phyloP scores from a whole-genome alignment of 2,797 vertebrate genomes.

The Gobionotothen gibberifrons region DNA sequence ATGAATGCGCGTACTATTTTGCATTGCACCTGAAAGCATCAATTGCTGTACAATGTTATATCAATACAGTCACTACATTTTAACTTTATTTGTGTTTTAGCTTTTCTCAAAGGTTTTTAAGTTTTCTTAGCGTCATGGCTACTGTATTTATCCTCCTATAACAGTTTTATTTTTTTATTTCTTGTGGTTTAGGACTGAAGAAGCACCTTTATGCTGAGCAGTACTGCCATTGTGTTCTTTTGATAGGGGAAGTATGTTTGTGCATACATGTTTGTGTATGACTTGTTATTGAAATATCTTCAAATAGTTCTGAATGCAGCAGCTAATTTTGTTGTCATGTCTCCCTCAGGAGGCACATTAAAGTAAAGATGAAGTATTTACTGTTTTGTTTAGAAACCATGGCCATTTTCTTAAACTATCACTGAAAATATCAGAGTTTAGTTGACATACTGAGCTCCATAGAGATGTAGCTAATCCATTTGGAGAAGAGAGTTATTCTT shows the following conservation, averaged over 20 bases:
- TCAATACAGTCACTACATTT: not conserved
- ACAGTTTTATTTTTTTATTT: not conserved
- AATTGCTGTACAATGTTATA: no score
- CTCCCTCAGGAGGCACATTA: not conserved
- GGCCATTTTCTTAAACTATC: not conserved
- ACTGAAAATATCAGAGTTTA: not conserved
- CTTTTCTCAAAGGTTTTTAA: slow-evolving; percentile 1
- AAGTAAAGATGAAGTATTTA: not conserved
- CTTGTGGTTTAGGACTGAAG: slow-evolving; percentile 66
- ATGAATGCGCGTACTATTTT: not conserved
- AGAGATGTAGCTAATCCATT: not conserved
- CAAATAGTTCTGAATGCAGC: not conserved
- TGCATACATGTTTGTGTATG: no score
- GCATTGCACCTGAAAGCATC: not conserved
- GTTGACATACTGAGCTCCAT: no score
- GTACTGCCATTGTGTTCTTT: not conserved
- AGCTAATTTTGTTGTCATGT: not conserved
- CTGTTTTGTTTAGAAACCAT: not conserved
- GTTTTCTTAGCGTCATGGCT: not conserved
- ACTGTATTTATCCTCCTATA: not conserved
- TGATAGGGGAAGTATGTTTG: slow-evolving; percentile 74
- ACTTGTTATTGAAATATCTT: not conserved
- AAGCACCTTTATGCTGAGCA: slow-evolving; percentile 64
- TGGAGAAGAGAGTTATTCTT: not conserved
- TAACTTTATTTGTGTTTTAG: not conserved